Evolutionary conservation across 2,797 vertebrate genomes (phyloP).

Genomic region (Cossypha heuglini): DNA sequence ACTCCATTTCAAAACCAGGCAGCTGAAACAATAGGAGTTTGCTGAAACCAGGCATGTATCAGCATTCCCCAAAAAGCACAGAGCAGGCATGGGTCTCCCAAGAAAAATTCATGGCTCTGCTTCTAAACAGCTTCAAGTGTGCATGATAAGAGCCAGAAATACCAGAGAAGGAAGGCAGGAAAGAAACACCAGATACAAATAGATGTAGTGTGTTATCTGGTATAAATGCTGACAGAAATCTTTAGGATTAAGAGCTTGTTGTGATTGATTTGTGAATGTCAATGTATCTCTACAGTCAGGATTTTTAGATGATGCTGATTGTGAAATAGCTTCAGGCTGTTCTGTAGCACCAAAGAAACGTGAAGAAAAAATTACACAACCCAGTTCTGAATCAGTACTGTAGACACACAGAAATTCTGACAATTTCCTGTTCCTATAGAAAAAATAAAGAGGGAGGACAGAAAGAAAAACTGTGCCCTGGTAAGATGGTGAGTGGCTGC

Average conservation of each 20-base stretch:
- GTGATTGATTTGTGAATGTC: neutral
- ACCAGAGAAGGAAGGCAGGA: neutral
- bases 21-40: neutral
- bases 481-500: neutral
- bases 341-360: slow-evolving; percentile 10
- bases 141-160: neutral
- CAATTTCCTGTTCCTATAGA: neutral
- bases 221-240: neutral
- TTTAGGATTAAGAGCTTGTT: neutral
- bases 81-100: neutral
- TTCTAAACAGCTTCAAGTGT: neutral
- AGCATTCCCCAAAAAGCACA: neutral
- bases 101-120: neutral
- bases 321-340: slow-evolving; percentile 21
- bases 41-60: neutral
- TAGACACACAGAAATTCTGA: neutral
- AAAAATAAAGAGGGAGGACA: neutral
- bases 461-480: neutral
- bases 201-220: neutral
- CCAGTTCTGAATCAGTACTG: neutral
- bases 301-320: neutral
- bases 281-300: neutral
- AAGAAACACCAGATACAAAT: neutral
- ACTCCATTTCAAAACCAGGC: neutral
- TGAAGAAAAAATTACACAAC: slow-evolving; percentile 21